phyloP scores from a whole-genome alignment of 2,888 invertebrate species.

The Eristalis arbustorum region DNA sequence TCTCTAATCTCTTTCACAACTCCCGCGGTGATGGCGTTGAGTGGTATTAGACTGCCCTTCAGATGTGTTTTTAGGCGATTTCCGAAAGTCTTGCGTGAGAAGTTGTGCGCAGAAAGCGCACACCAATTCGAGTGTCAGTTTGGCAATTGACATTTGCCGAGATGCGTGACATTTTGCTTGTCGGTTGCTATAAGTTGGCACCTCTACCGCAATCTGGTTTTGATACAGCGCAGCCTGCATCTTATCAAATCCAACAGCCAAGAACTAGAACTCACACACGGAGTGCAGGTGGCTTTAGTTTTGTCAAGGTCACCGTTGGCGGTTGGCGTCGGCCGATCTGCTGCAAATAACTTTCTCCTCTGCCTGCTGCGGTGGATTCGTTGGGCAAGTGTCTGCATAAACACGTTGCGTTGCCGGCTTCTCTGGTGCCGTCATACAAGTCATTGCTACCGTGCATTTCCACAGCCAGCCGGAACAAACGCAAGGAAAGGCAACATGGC shows the following conservation, averaged over 20 bases:
- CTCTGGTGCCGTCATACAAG: background rate
- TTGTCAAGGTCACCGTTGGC: background rate
- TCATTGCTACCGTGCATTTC: background rate
- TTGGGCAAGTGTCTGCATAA: background rate
- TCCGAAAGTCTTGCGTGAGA: background rate
- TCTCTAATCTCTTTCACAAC: background rate
- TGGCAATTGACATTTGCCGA: background rate
- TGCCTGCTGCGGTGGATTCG: background rate
- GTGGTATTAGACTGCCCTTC: background rate
- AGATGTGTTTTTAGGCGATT: background rate
- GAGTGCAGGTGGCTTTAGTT: background rate
- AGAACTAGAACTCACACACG: background rate
- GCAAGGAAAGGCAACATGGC: background rate
- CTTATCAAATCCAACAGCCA: background rate
- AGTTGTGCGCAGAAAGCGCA: background rate
- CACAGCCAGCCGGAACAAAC: background rate
- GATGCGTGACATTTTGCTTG: background rate
- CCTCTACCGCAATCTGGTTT: background rate
- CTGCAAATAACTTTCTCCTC: background rate
- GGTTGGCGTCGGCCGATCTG: background rate
- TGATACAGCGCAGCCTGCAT: background rate
- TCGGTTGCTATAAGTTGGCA: background rate
- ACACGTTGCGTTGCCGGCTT: background rate
- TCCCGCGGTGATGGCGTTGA: background rate
- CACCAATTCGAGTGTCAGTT: background rate